Percentiles rank a stretch among this genome's conserved stretches.
Conservation (phyloP, 1,140 invertebrate species). For the Bombus balteatus region DNA sequence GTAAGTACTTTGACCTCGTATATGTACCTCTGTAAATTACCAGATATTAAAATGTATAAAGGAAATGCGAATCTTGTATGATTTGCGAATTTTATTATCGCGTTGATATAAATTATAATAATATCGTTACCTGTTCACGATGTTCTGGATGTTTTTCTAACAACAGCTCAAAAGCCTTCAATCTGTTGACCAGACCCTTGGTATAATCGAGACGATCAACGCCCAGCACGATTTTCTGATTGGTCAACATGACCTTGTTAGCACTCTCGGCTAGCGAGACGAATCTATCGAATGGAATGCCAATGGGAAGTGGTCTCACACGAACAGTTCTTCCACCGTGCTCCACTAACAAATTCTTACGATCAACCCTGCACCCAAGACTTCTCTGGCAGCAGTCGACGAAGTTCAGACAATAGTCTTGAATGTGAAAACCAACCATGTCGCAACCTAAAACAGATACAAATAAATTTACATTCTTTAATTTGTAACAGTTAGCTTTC, state of each 20-base stretch:
- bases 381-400: conserved; percentile 95
- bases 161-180: conserved; percentile 92
- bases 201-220: conserved; percentile 96
- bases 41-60: not conserved
- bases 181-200: conserved; percentile 93
- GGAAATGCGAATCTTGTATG: not conserved
- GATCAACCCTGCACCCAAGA: conserved; percentile 93
- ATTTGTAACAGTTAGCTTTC: no score
- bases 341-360: conserved; percentile 93
- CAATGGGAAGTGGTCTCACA: conserved; percentile 92
- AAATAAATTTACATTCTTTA: no score
- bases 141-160: conserved; percentile 94
- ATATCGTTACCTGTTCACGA: conserved; percentile 87
- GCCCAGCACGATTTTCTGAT: conserved; percentile 92
- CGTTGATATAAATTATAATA: not conserved
- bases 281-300: conserved; percentile 94
- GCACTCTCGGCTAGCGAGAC: conserved; percentile 91
- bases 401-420: conserved; percentile 95
- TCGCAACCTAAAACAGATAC: conserved; percentile 87
- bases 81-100: not conserved
- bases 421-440: conserved; percentile 96
- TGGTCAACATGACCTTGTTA: conserved; percentile 86
- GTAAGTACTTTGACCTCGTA: no score
- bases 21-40: not conserved
- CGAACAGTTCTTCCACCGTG: conserved; percentile 92